Base-by-base conservation (phyloP, 1,140 invertebrate species). In the Ceratosolen fusciceps region DNA sequence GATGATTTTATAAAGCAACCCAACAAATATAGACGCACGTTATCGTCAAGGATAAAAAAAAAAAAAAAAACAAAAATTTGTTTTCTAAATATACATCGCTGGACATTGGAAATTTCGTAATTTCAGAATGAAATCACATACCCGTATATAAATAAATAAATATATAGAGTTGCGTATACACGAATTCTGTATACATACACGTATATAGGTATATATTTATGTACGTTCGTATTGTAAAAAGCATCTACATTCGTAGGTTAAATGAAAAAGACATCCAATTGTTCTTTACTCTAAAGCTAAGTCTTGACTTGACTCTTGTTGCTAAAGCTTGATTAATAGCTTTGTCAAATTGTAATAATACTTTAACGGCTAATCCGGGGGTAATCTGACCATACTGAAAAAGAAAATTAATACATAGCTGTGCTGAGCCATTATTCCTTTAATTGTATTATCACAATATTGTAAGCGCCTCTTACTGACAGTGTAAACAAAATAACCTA, bases 301-400 rank as follows among this genome's bases (percentile, higher is more conserved):
- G 92, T 85, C 97, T 93, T 58, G 96, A 96, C 88, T 97, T 98
- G 1, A 99, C 96, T 89, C 95, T 93, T 71, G 94, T 96, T n/a
- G 97, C 95, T 52, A 99, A 89, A 19, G 98, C 97, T 86, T 94
- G 95, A 88, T 99, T 99, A 80, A 99, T 99, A 73, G 96, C 95
- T 90, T 97, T 98, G 88, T 99, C 98, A 91, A 99, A 99, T 88
- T 98, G 97, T 56, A 98, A 90, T 72, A 99, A 90, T 68, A 99
- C 96, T 91, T 98, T 98, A 56, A 96, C 93, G 1, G 98, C 97
- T 80, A 99, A 90, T 79, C 95, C 94, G 72, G 96, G 96, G 29
- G 97, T 97, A 82, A 99, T 98, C 92, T 99, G 97, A 71, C 97
- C 96, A 93, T 96, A 98, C 95, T 98, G 90, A 76, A 95, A 94